Conservation (phyloP, 2,888 invertebrate species). For the Orthosia gracilis region DNA sequence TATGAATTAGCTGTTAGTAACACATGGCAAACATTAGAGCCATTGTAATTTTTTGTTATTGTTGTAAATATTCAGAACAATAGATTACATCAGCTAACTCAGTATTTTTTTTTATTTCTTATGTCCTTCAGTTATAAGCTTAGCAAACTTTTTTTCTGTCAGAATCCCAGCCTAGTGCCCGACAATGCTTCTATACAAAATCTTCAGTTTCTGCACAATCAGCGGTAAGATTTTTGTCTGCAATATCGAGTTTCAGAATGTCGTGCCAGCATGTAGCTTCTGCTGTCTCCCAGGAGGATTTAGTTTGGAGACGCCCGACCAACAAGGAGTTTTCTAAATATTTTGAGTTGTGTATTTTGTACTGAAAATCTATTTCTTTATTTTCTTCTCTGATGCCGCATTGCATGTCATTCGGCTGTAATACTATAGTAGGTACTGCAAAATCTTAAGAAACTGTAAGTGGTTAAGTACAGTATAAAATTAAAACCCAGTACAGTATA, state of each 20-base stretch:
- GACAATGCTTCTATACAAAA: not conserved
- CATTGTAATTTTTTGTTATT: not conserved
- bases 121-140: not conserved
- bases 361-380: not conserved
- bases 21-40: not conserved
- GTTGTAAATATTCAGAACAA: not conserved
- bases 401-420: not conserved
- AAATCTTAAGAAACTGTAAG: not conserved
- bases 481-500: not conserved
- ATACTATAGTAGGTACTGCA: no score
- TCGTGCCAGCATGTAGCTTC: constrained; percentile 45
- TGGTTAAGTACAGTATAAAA: not conserved
- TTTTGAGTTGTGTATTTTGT: constrained; percentile 28
- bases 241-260: constrained; percentile 50
- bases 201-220: constrained; percentile 33
- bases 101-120: not conserved
- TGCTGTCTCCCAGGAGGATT: constrained; percentile 39
- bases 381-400: not conserved
- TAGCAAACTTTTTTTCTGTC: constrained; percentile 7
- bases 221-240: constrained; percentile 36
- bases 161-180: constrained; percentile 9
- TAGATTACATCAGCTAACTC: not conserved
- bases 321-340: constrained; percentile 33
- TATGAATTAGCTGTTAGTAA: not conserved
- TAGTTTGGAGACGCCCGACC: constrained; percentile 30